These are phyloP conservation scores for Balearica regulorum DNA, from an alignment of 2,797 vertebrate genomes.

Conservation along the genomic window DNA sequence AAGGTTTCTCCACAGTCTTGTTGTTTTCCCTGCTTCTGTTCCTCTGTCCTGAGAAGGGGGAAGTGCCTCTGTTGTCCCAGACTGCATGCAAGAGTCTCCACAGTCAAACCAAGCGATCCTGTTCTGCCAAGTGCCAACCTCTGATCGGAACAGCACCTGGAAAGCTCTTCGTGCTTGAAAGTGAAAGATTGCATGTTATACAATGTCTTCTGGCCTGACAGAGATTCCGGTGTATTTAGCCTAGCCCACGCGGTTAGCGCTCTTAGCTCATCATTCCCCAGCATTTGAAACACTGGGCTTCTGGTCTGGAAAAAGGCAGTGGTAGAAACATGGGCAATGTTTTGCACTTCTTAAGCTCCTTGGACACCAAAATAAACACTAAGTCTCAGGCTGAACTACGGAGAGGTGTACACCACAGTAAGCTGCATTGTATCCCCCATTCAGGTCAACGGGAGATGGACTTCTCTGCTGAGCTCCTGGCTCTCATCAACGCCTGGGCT, in stretches of 20 bases:
- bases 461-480: not conserved
- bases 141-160: not conserved
- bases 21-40: not conserved
- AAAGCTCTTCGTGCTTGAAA: not conserved
- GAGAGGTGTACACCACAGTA: not conserved
- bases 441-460: not conserved
- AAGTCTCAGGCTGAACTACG: not conserved
- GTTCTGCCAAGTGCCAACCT: not conserved
- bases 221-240: not conserved
- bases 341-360: not conserved
- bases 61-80: not conserved
- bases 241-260: fast-evolving
- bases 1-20: not conserved
- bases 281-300: not conserved
- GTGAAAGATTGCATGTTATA: not conserved
- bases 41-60: not conserved
- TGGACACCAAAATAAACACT: not conserved
- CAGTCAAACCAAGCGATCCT: not conserved
- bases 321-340: not conserved
- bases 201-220: not conserved
- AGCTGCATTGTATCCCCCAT: not conserved
- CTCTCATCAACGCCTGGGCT: not conserved
- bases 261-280: not conserved
- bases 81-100: not conserved
- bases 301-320: not conserved